phyloP scores from a whole-genome alignment of 2,113 vertebrate species.

The Coreoperca whiteheadi region DNA sequence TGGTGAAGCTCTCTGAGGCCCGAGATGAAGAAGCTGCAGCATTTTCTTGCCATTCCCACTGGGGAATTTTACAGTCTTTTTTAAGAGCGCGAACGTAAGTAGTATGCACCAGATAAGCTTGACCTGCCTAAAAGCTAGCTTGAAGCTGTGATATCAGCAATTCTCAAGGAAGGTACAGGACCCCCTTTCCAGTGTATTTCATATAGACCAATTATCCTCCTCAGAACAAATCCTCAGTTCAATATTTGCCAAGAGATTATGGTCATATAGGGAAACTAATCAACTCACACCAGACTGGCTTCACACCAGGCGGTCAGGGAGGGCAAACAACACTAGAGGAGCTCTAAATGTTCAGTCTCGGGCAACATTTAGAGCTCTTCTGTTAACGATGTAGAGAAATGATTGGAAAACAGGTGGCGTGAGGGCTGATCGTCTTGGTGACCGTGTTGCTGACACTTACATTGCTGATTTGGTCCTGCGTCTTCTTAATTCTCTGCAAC shows the following conservation, averaged over 20 bases:
- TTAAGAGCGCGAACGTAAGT: background rate
- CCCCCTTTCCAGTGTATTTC: background rate
- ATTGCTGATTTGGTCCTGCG: slow-evolving; percentile 97
- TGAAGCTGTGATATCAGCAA: slow-evolving; percentile 7
- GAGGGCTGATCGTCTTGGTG: background rate
- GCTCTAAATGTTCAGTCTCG: background rate
- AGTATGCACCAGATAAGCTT: background rate
- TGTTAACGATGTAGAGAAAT: background rate
- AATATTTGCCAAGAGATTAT: slow-evolving; percentile 18
- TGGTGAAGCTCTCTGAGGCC: background rate
- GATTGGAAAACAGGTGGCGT: background rate
- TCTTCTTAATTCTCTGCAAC: slow-evolving; percentile 95
- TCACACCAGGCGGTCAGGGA: background rate
- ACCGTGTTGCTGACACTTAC: slow-evolving; percentile 80
- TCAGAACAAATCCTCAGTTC: slow-evolving; percentile 5
- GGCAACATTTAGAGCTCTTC: background rate
- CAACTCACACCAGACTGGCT: slow-evolving; percentile 5
- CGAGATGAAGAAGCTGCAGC: background rate
- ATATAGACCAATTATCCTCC: slow-evolving; percentile 15
- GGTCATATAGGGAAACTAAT: slow-evolving; percentile 14
- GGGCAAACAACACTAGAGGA: background rate
- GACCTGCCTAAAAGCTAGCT: background rate
- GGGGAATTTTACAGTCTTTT: background rate
- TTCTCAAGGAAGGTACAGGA: background rate
- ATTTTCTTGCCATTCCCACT: background rate